Evolutionary conservation across 1,140 invertebrate genomes (phyloP).

Genomic region (Whitmania pigra): DNA sequence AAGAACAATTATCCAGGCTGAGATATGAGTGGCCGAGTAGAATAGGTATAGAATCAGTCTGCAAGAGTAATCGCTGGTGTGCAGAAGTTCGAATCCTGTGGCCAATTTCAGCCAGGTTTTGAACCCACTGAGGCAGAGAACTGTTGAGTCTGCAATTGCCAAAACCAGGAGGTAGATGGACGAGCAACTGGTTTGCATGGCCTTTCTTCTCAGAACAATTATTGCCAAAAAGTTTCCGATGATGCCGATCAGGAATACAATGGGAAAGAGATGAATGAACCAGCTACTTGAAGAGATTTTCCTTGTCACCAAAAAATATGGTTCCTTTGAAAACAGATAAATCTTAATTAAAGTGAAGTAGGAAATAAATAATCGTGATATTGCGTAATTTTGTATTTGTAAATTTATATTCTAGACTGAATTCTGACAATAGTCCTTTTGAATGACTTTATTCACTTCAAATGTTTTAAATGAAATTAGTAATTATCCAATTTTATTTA

Average conservation of each 20-base stretch:
- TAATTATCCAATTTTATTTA: too few relatives aligned
- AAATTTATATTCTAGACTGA: too few relatives aligned
- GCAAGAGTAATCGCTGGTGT: constrained; percentile 6
- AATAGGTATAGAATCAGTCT: constrained; percentile 12
- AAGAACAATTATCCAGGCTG: constrained; percentile 17
- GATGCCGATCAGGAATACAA: constrained; percentile 16
- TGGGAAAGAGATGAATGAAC: not conserved
- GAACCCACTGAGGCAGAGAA: constrained; percentile 16
- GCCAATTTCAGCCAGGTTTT: constrained; percentile 20
- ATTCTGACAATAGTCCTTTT: too few relatives aligned
- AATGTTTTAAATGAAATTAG: too few relatives aligned
- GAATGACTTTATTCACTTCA: too few relatives aligned
- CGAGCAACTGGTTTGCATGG: constrained; percentile 16
- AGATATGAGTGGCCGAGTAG: constrained; percentile 17
- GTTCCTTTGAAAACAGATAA: too few relatives aligned
- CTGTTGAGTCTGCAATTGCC: constrained; percentile 12
- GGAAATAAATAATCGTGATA: too few relatives aligned
- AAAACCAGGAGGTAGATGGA: constrained; percentile 17
- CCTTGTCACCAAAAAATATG: too few relatives aligned
- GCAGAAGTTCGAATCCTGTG: constrained; percentile 17
- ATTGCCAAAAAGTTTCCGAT: constrained; percentile 17
- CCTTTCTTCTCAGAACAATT: constrained; percentile 15
- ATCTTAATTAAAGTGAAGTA: too few relatives aligned
- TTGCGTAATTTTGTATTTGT: too few relatives aligned
- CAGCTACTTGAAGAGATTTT: too few relatives aligned